Conservation (phyloP, 2,888 invertebrate species). For the Cephus nigrinus region DNA sequence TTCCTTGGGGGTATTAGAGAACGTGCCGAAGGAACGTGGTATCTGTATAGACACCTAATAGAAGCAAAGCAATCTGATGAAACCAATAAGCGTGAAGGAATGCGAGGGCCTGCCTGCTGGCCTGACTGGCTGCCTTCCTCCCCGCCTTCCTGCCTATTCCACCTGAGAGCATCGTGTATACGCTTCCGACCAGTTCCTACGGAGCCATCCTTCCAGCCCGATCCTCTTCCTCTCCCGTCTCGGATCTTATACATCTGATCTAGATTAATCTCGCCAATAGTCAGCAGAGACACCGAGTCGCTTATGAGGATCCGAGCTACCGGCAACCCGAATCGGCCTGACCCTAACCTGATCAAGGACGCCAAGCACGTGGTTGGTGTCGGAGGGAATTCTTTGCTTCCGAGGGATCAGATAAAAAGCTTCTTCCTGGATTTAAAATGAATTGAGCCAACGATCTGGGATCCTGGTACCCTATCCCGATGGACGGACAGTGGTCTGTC, state of each 20-base stretch:
- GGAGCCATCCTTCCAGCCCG: slow-evolving; percentile 26
- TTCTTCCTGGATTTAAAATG: slow-evolving; percentile 16
- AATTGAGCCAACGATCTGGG: slow-evolving; percentile 5
- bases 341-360: slow-evolving; percentile 1
- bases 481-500: not conserved
- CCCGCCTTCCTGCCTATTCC: not conserved
- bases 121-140: slow-evolving; percentile 1
- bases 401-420: slow-evolving; percentile 4
- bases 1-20: slow-evolving; percentile 56
- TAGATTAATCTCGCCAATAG: not conserved
- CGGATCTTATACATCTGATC: not conserved
- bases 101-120: slow-evolving; percentile 34
- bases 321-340: not conserved
- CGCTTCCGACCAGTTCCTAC: not conserved
- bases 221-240: slow-evolving; percentile 12
- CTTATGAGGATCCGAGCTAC: slow-evolving; percentile 5
- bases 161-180: not conserved
- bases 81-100: slow-evolving; percentile 65
- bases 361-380: slow-evolving; percentile 14
- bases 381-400: not conserved
- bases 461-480: not conserved
- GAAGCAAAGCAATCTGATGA: slow-evolving; percentile 62
- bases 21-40: slow-evolving; percentile 55
- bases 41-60: slow-evolving; percentile 57
- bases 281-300: slow-evolving; percentile 3